Evolutionary conservation across 1,140 invertebrate species (phyloP).

Genomic region (Oedothorax gibbosus): DNA sequence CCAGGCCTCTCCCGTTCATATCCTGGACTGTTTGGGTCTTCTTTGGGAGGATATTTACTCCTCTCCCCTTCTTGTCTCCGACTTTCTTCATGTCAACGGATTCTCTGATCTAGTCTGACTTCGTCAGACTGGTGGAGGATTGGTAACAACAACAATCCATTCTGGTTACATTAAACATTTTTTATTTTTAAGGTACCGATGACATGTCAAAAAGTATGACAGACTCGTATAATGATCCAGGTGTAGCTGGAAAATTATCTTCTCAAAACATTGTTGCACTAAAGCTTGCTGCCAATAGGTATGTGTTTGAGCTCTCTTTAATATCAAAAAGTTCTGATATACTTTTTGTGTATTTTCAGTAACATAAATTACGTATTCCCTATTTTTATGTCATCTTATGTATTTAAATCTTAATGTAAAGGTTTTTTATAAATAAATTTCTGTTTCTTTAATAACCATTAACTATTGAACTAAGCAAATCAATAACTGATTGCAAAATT

Average conservation of each 20-base stretch:
- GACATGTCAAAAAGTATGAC: conserved; percentile 57
- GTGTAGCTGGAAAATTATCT: conserved; percentile 73
- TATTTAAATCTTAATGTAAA: not conserved
- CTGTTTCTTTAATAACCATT: not conserved
- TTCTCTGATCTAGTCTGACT: no score
- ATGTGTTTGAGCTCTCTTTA: not conserved
- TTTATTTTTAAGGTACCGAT: conserved; percentile 56
- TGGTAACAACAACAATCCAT: no score
- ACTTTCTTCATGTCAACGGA: no score
- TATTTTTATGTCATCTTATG: not conserved
- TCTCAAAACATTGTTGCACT: conserved; percentile 56
- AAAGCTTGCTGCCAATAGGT: conserved; percentile 61
- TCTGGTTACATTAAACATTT: no score
- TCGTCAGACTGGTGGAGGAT: no score
- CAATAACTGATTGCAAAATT: no score
- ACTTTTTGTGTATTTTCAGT: no score
- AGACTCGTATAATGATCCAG: conserved; percentile 74
- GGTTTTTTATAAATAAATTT: not conserved
- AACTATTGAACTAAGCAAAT: not conserved
- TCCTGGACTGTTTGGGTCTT: no score
- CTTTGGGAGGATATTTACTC: no score
- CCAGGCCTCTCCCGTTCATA: no score
- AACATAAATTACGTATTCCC: no score
- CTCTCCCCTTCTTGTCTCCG: no score
- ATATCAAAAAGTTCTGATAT: not conserved